Evolutionary conservation across 2,888 invertebrate species (phyloP), one percentile per base, ranked within the genome.

Genomic region (Melieria omissa): DNA sequence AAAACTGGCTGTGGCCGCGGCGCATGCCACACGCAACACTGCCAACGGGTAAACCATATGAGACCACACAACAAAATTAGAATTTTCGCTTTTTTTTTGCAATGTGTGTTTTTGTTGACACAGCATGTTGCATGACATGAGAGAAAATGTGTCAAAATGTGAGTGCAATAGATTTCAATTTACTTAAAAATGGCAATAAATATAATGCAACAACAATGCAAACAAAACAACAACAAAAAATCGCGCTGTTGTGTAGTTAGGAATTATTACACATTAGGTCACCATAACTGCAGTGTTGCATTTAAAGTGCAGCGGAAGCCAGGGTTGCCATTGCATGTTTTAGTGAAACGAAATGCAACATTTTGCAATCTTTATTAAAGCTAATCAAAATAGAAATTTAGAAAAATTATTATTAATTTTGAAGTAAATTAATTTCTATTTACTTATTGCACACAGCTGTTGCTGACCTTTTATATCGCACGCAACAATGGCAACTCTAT

Each of bases 71-170:
- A 52, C 52, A 52, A n/a, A 44, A 58, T 7, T 60, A 58, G 47
- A 70, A 67, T 41, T 65, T 60, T 71, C 12, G 52, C 52, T n/a
- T 52, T 52, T 52, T 52, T 52, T 52, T 4, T n/a, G n/a, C n/a
- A 52, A 52, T 14, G 52, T 52, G 29, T 29, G 29, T 29, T 29
- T 52, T n/a, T n/a, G 42, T 65, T 46, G 65, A 69, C 70, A 71
- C 46, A 65, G 65, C 71, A 74, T 74, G 68, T 65, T 49, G 68
- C 52, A 62, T 72, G 60, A 73, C 52, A 62, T 68, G 63, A 73
- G 70, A 74, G 73, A 73, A 67, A 75, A 65, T 75, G 66, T 75
- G 75, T 75, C 75, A 75, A 75, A 75, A 75, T 72, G 72, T 69
- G 73, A 65, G 29, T 29, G 71, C 73, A 72, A 73, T 52, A 73